phyloP scores from a whole-genome alignment of 1,140 invertebrate species.

The Sitophilus oryzae region DNA sequence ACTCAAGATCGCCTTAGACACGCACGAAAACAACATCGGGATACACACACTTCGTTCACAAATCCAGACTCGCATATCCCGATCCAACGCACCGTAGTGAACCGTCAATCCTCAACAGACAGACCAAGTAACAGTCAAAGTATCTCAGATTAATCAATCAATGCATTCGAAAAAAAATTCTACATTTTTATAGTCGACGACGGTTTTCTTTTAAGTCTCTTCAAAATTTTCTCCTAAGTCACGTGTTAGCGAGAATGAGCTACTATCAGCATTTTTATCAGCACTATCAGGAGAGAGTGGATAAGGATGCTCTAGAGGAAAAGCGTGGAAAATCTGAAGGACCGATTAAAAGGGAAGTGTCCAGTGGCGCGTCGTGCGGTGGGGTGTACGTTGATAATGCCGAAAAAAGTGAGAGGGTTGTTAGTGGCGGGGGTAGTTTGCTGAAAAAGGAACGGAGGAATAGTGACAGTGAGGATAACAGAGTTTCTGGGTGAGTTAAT shows the following conservation, averaged over 20 bases:
- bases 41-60: not conserved
- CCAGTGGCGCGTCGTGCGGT: too few relatives aligned
- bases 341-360: not conserved
- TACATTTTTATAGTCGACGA: slow-evolving; percentile 8
- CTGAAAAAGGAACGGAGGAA: not conserved
- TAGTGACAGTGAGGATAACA: slow-evolving; percentile 4
- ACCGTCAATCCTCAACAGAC: not conserved
- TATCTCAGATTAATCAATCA: too few relatives aligned
- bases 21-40: slow-evolving; percentile 14
- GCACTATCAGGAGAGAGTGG: slow-evolving; percentile 5
- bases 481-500: slow-evolving; percentile 8
- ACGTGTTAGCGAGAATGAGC: slow-evolving; percentile 23
- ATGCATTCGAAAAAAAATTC: not conserved
- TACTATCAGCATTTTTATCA: slow-evolving; percentile 25
- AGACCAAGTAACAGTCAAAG: too few relatives aligned
- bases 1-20: slow-evolving; percentile 5
- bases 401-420: not conserved
- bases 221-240: too few relatives aligned
- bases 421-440: not conserved
- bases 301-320: not conserved
- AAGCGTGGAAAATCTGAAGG: not conserved
- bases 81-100: not conserved
- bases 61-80: not conserved
- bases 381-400: not conserved
- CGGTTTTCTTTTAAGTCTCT: too few relatives aligned